phyloP scores from a whole-genome alignment of 1,140 invertebrate genomes.

The Anastatus disparis region DNA sequence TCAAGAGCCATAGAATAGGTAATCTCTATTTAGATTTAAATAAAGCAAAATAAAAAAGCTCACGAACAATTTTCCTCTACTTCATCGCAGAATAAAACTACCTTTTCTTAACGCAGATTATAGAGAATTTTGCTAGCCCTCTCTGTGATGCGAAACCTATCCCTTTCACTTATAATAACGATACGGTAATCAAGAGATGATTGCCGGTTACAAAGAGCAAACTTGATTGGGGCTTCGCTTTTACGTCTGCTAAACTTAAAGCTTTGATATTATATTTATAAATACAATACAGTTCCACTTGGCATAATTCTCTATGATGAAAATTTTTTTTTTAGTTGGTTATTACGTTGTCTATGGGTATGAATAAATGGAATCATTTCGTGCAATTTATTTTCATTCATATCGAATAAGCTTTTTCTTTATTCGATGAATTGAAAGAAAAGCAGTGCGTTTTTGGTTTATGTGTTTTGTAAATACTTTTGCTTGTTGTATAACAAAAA shows the following conservation, averaged over 20 bases:
- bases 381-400: neutral
- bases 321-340: neutral
- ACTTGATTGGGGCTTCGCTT: slow-evolving; percentile 63
- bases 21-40: too few species aligned
- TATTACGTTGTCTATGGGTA: neutral
- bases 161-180: slow-evolving; percentile 54
- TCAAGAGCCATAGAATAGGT: too few species aligned
- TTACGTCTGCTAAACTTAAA: slow-evolving; percentile 44
- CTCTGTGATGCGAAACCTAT: too few species aligned
- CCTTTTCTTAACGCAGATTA: slow-evolving; percentile 46
- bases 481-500: too few species aligned
- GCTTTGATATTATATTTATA: too few species aligned
- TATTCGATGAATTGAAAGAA: too few species aligned
- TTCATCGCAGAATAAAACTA: too few species aligned
- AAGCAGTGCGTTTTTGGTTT: too few species aligned
- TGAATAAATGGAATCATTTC: neutral
- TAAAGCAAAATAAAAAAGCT: too few species aligned
- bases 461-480: too few species aligned
- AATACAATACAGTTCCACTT: slow-evolving; percentile 10
- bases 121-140: slow-evolving; percentile 43
- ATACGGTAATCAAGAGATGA: slow-evolving; percentile 58
- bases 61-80: too few species aligned
- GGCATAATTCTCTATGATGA: slow-evolving; percentile 15
- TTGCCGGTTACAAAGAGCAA: slow-evolving; percentile 59
- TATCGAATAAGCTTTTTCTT: too few species aligned